phyloP scores from a whole-genome alignment of 1,140 invertebrate species.

The Drosophila trapezifrons region DNA sequence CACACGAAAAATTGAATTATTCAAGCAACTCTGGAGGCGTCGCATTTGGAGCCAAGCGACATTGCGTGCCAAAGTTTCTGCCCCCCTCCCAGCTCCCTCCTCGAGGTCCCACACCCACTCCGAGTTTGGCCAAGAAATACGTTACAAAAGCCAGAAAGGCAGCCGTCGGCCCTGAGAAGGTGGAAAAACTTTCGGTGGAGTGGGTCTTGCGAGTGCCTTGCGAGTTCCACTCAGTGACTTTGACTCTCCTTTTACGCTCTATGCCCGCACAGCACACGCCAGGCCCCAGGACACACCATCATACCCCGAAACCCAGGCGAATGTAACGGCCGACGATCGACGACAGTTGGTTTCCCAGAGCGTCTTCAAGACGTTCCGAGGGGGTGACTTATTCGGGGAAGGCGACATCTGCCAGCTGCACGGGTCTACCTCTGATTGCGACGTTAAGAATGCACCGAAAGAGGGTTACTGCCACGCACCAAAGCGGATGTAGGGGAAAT shows the following conservation, averaged over 20 bases:
- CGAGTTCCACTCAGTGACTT: slow-evolving; percentile 68
- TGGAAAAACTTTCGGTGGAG: slow-evolving; percentile 17
- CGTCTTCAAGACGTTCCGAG: slow-evolving; percentile 74
- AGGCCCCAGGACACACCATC: slow-evolving; percentile 45
- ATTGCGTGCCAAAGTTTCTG: slow-evolving; percentile 64
- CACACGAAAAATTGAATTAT: slow-evolving; percentile 77
- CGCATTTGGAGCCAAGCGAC: slow-evolving; percentile 39
- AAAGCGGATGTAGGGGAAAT: slow-evolving; percentile 64
- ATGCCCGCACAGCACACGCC: slow-evolving; percentile 34
- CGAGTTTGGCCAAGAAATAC: slow-evolving; percentile 41
- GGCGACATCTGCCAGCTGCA: slow-evolving; percentile 64
- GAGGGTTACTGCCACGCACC: slow-evolving; percentile 68
- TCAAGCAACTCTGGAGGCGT: slow-evolving; percentile 66
- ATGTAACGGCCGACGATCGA: slow-evolving; percentile 58
- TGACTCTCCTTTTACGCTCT: slow-evolving; percentile 52
- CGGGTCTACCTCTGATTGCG: slow-evolving; percentile 63
- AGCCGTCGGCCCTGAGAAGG: slow-evolving; percentile 17
- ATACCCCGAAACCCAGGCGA: slow-evolving; percentile 24
- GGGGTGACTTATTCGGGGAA: slow-evolving; percentile 63
- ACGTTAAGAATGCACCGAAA: slow-evolving; percentile 55
- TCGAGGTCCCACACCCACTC: slow-evolving; percentile 14
- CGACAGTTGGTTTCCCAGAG: slow-evolving; percentile 80
- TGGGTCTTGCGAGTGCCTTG: slow-evolving; percentile 56
- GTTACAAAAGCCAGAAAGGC: slow-evolving; percentile 54
- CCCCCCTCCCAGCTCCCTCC: too few species aligned